phyloP scores from a whole-genome alignment of 2,888 invertebrate species.

The Archips crataeganus region DNA sequence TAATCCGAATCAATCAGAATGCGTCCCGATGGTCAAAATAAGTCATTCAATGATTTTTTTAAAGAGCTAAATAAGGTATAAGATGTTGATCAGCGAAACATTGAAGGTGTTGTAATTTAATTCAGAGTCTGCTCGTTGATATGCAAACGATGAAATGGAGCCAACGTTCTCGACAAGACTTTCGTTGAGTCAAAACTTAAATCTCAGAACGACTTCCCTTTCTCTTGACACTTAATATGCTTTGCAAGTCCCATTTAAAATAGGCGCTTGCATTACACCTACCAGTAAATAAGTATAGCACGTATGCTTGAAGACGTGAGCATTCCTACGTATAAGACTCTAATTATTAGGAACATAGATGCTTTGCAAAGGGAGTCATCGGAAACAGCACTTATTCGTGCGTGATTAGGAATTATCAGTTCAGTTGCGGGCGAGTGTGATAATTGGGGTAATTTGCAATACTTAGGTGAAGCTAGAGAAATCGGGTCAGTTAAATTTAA shows the following conservation, averaged over 20 bases:
- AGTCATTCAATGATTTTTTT: no score
- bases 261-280: background rate
- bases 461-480: slow-evolving; percentile 26
- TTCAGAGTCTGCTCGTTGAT: no score
- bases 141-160: background rate
- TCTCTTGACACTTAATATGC: slow-evolving; percentile 6
- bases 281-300: slow-evolving; percentile 4
- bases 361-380: background rate
- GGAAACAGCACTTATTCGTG: slow-evolving; percentile 7
- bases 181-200: background rate
- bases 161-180: background rate
- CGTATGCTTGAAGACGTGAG: slow-evolving; percentile 2
- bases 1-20: no score
- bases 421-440: slow-evolving; percentile 8
- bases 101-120: no score
- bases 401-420: background rate
- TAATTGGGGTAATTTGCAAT: slow-evolving; percentile 33
- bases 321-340: background rate
- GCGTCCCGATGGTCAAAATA: no score
- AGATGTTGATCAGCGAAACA: no score
- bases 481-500: slow-evolving; percentile 39
- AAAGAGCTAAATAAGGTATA: no score
- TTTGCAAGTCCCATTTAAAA: slow-evolving; percentile 12
- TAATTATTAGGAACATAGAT: background rate
- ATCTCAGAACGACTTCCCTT: background rate